A percentile compares a stretch with the other conserved stretches of the same genome.
Conservation (phyloP, 2,113 vertebrate species). For the Hemicordylus capensis region DNA sequence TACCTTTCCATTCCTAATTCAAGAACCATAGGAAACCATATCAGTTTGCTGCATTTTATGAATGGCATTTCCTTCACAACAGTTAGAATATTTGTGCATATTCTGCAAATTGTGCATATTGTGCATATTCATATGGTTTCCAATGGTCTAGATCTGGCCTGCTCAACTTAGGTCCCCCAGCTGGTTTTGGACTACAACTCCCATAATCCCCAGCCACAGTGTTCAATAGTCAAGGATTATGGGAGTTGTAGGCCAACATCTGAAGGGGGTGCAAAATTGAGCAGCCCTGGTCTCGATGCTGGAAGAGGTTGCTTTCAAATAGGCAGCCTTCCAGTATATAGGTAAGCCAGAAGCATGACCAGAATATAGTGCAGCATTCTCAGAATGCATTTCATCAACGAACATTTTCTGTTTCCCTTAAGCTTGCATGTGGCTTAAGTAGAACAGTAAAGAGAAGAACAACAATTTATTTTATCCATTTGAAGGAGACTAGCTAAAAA, state of each 20-base stretch:
- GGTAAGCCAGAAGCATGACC: neutral
- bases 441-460: neutral
- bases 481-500: slow-evolving; percentile 11
- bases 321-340: neutral
- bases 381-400: neutral
- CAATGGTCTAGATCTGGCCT: too few species aligned
- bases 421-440: neutral
- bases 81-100: neutral
- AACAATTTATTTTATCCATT: slow-evolving; percentile 36
- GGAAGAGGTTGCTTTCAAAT: neutral
- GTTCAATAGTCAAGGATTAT: too few species aligned
- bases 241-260: too few species aligned
- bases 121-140: too few species aligned
- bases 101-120: too few species aligned
- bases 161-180: too few species aligned
- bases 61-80: neutral
- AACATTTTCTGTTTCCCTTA: neutral
- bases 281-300: too few species aligned
- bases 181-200: too few species aligned
- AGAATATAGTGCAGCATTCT: neutral
- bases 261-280: too few species aligned
- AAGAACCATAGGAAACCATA: neutral
- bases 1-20: too few species aligned
- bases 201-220: too few species aligned
- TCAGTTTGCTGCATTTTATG: neutral